Percentiles rank a stretch among this genome's conserved stretches.
Conservation (phyloP, 1,140 invertebrate genomes). For the Drosophila rufa region DNA sequence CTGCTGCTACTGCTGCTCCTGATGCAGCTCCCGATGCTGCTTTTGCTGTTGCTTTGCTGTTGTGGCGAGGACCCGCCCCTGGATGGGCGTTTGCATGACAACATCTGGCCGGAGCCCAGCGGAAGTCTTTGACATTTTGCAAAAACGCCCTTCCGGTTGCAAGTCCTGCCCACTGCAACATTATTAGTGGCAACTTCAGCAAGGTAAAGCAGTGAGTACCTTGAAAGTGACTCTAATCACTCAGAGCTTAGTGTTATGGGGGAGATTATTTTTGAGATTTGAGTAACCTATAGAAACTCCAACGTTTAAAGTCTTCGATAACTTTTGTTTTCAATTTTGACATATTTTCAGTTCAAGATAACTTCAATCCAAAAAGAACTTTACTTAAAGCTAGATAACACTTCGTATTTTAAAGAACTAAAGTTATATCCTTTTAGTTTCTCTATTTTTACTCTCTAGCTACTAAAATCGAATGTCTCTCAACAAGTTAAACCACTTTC, state of each 20-base stretch:
- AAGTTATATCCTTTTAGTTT: too few relatives aligned
- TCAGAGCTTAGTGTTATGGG: neutral
- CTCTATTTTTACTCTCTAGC: too few relatives aligned
- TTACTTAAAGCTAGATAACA: too few relatives aligned
- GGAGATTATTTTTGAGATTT: neutral
- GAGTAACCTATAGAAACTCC: too few relatives aligned
- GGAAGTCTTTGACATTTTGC: conserved; percentile 64
- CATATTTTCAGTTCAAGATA: too few relatives aligned
- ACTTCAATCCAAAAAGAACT: too few relatives aligned
- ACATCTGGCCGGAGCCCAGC: conserved; percentile 47
- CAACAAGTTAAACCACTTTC: conserved; percentile 15
- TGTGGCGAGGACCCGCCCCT: conserved; percentile 29
- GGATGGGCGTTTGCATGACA: conserved; percentile 43
- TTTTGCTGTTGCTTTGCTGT: conserved; percentile 11
- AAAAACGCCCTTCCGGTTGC: conserved; percentile 45
- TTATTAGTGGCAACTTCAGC: conserved; percentile 10
- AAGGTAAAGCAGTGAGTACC: conserved; percentile 1
- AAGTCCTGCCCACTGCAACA: conserved; percentile 11
- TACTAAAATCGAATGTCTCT: neutral
- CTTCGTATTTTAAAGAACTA: too few relatives aligned
- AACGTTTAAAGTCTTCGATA: neutral
- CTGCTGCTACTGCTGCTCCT: conserved; percentile 14
- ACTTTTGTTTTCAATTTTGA: too few relatives aligned
- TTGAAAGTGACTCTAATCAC: neutral
- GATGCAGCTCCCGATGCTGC: conserved; percentile 11